Evolutionary conservation across 2,888 invertebrate species (phyloP).

Genomic region (Trachelus tabidus): DNA sequence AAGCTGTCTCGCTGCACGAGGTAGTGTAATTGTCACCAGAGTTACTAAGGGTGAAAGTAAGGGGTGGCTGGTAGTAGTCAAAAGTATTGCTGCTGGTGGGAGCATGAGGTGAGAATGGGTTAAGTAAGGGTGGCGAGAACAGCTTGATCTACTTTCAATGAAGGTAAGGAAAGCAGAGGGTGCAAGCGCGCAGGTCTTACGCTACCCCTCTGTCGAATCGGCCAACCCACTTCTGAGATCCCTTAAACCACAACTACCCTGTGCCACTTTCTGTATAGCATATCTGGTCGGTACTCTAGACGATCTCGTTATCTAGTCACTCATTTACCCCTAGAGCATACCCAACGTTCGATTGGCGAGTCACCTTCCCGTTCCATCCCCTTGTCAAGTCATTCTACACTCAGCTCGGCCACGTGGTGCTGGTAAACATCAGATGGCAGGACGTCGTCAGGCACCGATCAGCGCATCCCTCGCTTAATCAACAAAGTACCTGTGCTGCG

Average conservation of each 20-base stretch:
- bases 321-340: slow-evolving; percentile 1
- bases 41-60: too few relatives aligned
- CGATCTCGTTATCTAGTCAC: neutral
- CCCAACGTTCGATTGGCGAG: neutral
- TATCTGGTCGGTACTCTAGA: neutral
- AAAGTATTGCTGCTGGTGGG: too few relatives aligned
- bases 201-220: neutral
- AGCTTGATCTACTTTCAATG: slow-evolving; percentile 11
- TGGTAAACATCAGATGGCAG: slow-evolving; percentile 5
- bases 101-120: too few relatives aligned
- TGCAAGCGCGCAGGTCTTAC: neutral
- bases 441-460: too few relatives aligned
- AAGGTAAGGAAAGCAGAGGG: slow-evolving; percentile 1
- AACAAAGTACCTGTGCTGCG: too few relatives aligned
- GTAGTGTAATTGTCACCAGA: too few relatives aligned
- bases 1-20: too few relatives aligned
- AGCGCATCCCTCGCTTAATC: too few relatives aligned
- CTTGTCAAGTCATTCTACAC: neutral
- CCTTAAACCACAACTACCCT: too few relatives aligned
- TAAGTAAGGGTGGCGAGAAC: neutral
- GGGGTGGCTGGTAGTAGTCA: too few relatives aligned
- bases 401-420: neutral
- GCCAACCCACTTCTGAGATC: too few relatives aligned
- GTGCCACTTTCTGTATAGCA: too few relatives aligned
- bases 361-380: neutral